phyloP scores from a whole-genome alignment of 30 jellyfish, hydroid and myxozoan species.

The Cassiopea andromeda region DNA sequence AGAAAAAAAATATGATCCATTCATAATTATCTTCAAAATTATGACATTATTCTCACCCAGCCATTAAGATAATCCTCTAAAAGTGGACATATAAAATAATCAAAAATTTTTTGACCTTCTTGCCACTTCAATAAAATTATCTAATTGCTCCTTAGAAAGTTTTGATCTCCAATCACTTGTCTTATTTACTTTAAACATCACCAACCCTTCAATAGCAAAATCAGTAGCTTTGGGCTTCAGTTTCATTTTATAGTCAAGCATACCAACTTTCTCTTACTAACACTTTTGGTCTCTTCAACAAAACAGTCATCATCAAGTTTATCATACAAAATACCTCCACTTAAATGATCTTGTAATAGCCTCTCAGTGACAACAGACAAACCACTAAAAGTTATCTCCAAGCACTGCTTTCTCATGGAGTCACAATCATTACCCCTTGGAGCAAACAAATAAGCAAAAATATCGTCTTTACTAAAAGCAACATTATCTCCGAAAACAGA shows the following conservation, averaged over 20 bases:
- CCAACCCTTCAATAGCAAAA: slow-evolving; percentile 38
- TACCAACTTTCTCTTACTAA: slow-evolving; percentile 44
- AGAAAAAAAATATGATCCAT: too few relatives aligned
- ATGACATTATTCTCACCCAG: background rate
- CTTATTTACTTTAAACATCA: slow-evolving; percentile 31
- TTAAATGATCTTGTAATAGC: slow-evolving; percentile 49
- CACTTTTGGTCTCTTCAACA: slow-evolving; percentile 33
- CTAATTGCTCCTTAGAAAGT: background rate
- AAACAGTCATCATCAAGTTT: slow-evolving; percentile 6
- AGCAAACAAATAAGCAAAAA: background rate
- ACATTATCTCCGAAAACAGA: slow-evolving; percentile 17
- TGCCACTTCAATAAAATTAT: slow-evolving; percentile 9
- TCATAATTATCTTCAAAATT: background rate
- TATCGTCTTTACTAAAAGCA: slow-evolving; percentile 8
- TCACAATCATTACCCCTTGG: slow-evolving; percentile 15
- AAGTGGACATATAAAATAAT: background rate
- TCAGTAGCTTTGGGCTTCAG: slow-evolving; percentile 39
- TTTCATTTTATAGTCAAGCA: slow-evolving; percentile 23
- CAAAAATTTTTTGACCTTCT: slow-evolving; percentile 10
- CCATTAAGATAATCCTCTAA: slow-evolving; percentile 1
- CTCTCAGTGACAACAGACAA: slow-evolving; percentile 41
- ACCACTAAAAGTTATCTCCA: slow-evolving; percentile 34
- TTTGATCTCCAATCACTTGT: slow-evolving; percentile 27
- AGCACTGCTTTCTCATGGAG: slow-evolving; percentile 28
- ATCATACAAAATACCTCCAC: slow-evolving; percentile 32